Conservation (phyloP, 2,888 invertebrate genomes). For the Ectemnius lituratus region DNA sequence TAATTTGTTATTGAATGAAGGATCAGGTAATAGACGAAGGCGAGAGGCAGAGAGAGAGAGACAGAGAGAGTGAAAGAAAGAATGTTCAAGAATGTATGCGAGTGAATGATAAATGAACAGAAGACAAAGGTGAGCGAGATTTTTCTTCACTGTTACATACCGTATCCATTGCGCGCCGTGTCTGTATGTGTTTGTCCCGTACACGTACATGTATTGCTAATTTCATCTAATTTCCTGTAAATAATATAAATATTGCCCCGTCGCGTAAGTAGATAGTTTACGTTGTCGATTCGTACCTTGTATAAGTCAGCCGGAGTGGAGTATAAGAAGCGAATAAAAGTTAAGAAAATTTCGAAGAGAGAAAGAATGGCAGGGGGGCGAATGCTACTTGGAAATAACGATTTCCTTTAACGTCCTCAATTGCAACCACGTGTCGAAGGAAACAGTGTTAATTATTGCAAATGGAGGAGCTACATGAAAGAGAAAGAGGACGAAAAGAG, state of each 20-base stretch:
- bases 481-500: conserved; percentile 19
- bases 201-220: conserved; percentile 43
- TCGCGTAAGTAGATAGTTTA: conserved; percentile 42
- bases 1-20: conserved; percentile 60
- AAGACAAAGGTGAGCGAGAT: conserved; percentile 44
- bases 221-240: conserved; percentile 63
- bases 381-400: conserved; percentile 50
- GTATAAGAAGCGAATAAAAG: neutral
- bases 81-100: neutral
- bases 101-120: conserved; percentile 27
- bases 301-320: neutral
- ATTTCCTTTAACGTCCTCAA: conserved; percentile 22
- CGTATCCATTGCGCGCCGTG: conserved; percentile 37
- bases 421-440: conserved; percentile 15
- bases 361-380: conserved; percentile 43
- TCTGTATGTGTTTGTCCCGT: conserved; percentile 44
- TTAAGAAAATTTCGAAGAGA: neutral
- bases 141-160: conserved; percentile 54
- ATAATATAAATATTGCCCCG: conserved; percentile 66
- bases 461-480: neutral
- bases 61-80: neutral
- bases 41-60: neutral
- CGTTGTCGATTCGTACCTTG: neutral
- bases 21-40: neutral
- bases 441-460: no score